Percentiles rank a stretch among this genome's conserved stretches.
phyloP scores from a whole-genome alignment of 2,888 invertebrate genomes.

The Andrena haemorrhoa region DNA sequence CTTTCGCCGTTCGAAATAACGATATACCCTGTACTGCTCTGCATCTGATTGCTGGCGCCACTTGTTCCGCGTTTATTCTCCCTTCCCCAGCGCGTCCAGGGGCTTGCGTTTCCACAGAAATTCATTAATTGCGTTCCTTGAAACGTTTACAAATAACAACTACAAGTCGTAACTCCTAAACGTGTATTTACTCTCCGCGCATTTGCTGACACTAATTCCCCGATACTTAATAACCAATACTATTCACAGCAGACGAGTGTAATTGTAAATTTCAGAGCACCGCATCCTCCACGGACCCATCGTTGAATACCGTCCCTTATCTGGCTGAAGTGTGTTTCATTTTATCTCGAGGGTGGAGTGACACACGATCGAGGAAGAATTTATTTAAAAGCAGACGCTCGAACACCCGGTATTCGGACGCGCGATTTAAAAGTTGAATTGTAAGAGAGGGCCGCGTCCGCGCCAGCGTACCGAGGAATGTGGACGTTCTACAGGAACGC shows the following conservation, averaged over 20 bases:
- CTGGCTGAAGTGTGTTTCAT: neutral
- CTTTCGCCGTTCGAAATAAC: constrained; percentile 17
- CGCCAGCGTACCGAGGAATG: neutral
- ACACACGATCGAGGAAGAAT: neutral
- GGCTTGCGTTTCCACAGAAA: neutral
- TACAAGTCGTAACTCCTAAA: no score
- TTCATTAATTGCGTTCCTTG: neutral
- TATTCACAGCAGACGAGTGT: neutral
- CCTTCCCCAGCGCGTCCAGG: neutral
- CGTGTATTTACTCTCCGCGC: no score
- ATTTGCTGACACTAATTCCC: no score
- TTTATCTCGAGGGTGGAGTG: neutral
- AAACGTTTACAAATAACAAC: no score
- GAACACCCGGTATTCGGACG: neutral
- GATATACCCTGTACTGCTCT: neutral
- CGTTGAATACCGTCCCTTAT: neutral
- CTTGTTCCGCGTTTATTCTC: constrained; percentile 12
- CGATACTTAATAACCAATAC: neutral
- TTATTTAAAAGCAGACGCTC: neutral
- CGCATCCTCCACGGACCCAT: neutral
- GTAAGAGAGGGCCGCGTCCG: constrained; percentile 5
- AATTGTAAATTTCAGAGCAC: neutral
- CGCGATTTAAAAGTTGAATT: constrained; percentile 14
- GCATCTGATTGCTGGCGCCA: constrained; percentile 11
- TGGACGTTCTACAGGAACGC: constrained; percentile 3